phyloP scores from a whole-genome alignment of 2,113 vertebrate genomes.

The Apaloderma vittatum region DNA sequence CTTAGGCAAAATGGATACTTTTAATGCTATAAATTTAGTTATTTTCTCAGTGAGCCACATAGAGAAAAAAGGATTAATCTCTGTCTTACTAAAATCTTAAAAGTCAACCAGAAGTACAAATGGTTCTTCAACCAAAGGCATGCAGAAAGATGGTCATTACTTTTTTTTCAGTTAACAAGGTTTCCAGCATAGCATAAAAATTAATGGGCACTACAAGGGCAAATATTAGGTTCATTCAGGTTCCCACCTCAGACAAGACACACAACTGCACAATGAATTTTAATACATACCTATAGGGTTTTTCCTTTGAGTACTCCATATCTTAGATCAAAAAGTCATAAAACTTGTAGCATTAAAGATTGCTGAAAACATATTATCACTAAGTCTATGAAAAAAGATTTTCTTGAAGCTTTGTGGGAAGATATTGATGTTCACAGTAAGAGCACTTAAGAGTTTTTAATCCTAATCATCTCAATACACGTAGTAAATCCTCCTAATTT shows the following conservation, averaged over 20 bases:
- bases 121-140: neutral
- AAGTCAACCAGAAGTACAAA: neutral
- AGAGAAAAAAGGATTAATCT: neutral
- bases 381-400: neutral
- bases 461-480: neutral
- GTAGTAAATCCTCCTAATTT: neutral
- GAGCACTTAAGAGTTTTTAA: neutral
- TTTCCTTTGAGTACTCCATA: neutral
- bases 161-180: neutral
- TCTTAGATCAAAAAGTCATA: neutral
- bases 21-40: neutral
- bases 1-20: neutral
- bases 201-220: neutral
- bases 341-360: neutral
- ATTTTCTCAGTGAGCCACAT: neutral
- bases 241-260: neutral
- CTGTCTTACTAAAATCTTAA: neutral
- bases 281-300: neutral
- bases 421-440: neutral
- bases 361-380: neutral
- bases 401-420: neutral
- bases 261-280: neutral
- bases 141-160: neutral
- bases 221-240: neutral
- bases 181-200: neutral